Conservation (phyloP, 2,113 vertebrate species). For the Ardeotis arabs region DNA sequence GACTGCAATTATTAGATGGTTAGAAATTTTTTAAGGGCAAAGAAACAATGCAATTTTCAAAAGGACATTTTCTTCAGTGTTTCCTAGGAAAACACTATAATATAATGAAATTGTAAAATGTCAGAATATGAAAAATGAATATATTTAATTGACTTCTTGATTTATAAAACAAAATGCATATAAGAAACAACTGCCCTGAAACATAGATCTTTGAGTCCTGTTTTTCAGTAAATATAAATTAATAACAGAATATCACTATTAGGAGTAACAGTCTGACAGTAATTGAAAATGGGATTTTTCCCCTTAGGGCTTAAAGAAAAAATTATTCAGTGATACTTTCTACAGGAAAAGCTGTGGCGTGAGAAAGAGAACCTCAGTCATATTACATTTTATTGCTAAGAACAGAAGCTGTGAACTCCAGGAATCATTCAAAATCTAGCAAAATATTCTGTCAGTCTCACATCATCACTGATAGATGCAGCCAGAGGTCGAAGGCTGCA, state of each 20-base stretch:
- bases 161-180: background rate
- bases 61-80: background rate
- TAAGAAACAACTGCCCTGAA: background rate
- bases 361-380: background rate
- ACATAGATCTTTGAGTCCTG: background rate
- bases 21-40: background rate
- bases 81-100: background rate
- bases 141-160: background rate
- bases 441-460: slow-evolving; percentile 80
- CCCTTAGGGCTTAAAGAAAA: background rate
- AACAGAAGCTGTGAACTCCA: slow-evolving; percentile 70
- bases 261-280: background rate
- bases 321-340: background rate
- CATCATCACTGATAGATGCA: slow-evolving; percentile 82
- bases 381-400: slow-evolving; percentile 54
- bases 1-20: background rate
- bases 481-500: slow-evolving; percentile 82
- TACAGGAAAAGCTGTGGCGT: background rate
- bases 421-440: slow-evolving; percentile 71
- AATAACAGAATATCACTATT: background rate
- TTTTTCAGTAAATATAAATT: slow-evolving; percentile 15
- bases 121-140: background rate
- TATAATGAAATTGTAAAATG: background rate
- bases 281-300: background rate
- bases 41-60: background rate